Evolutionary conservation across 1,140 invertebrate species (phyloP).

Genomic region (Drosophila quadrilineata): DNA sequence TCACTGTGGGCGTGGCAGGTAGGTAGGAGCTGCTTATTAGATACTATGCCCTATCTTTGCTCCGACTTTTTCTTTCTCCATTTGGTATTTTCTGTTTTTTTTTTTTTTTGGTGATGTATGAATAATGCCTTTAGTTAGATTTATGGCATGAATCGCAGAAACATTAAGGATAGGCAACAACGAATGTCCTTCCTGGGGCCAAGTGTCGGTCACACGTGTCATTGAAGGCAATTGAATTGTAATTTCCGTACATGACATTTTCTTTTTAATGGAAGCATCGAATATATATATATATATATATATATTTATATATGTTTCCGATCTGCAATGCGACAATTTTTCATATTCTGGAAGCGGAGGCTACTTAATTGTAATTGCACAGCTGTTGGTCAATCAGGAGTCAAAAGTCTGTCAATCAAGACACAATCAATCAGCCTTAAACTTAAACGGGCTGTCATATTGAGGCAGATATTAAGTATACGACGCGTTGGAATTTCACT

Average conservation of each 20-base stretch:
- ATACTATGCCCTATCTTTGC: constrained; percentile 24
- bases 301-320: too few relatives aligned
- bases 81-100: constrained; percentile 1
- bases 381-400: constrained; percentile 5
- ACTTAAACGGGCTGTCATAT: too few relatives aligned
- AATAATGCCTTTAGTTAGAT: constrained; percentile 37
- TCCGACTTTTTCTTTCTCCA: too few relatives aligned
- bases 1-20: constrained; percentile 1
- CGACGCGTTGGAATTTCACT: too few relatives aligned
- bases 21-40: constrained; percentile 60
- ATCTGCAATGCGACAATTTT: too few relatives aligned
- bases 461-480: constrained; percentile 26
- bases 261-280: constrained; percentile 16
- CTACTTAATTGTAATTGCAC: too few relatives aligned
- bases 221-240: constrained; percentile 63
- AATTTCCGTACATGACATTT: constrained; percentile 55
- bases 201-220: constrained; percentile 34
- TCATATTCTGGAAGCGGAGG: too few relatives aligned
- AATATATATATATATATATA: too few relatives aligned
- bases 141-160: constrained; percentile 27
- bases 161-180: neutral
- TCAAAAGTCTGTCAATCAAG: too few relatives aligned
- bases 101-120: constrained; percentile 22
- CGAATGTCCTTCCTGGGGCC: too few relatives aligned
- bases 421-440: constrained; percentile 15